These are phyloP conservation scores for Chrysochloris asiatica DNA, from an alignment of 2,113 vertebrate genomes.

Conservation along the genomic window DNA sequence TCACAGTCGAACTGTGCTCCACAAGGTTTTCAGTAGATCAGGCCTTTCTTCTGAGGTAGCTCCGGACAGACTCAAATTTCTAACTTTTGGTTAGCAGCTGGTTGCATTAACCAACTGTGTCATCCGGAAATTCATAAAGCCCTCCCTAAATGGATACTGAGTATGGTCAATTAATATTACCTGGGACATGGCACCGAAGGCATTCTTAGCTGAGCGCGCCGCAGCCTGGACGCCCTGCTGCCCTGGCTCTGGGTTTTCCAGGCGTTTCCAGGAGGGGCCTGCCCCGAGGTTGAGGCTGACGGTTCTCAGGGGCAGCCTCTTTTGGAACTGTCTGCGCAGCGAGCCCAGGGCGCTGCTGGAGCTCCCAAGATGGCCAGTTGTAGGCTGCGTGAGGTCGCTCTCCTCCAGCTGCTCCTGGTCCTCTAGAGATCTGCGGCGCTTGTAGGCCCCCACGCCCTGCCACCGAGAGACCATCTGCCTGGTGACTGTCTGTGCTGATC, in stretches of 20 bases:
- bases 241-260: slow-evolving; percentile 83
- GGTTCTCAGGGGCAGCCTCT: slow-evolving; percentile 87
- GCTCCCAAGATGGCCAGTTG: slow-evolving; percentile 83
- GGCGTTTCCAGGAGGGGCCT: slow-evolving; percentile 85
- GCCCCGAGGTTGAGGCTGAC: slow-evolving; percentile 85
- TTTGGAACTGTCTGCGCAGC: slow-evolving; percentile 89
- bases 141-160: background rate
- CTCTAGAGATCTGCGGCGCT: slow-evolving; percentile 86
- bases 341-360: slow-evolving; percentile 87
- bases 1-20: background rate
- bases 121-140: background rate
- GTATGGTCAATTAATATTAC: slow-evolving; percentile 58
- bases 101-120: background rate
- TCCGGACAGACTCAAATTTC: no score
- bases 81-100: background rate
- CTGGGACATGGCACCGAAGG: slow-evolving; percentile 90
- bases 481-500: background rate
- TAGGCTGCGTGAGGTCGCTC: slow-evolving; percentile 81
- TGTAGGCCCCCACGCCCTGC: slow-evolving; percentile 81
- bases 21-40: background rate
- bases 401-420: slow-evolving; percentile 86
- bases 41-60: background rate
- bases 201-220: slow-evolving; percentile 87
- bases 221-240: slow-evolving; percentile 82
- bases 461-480: slow-evolving; percentile 84